A percentile compares a stretch with the other conserved stretches of the same genome.
Conservation (phyloP, 1,140 invertebrate genomes). For the Himalopsyche phryganea region DNA sequence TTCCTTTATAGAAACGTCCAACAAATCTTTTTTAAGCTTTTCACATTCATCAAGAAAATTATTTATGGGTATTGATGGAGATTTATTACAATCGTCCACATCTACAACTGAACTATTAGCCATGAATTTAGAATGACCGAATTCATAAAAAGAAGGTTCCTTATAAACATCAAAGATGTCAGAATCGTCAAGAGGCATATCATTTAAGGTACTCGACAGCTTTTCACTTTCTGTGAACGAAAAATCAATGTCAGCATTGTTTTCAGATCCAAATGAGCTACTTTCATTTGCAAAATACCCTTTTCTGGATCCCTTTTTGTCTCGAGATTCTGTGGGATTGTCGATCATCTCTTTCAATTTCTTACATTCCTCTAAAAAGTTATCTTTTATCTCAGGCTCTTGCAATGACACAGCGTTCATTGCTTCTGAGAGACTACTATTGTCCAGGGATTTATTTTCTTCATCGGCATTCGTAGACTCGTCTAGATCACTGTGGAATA, state of each 20-base stretch:
- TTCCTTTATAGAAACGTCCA: conserved; percentile 2
- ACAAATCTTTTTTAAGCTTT: conserved; percentile 37
- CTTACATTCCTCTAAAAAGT: conserved; percentile 35
- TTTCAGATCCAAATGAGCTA: conserved; percentile 4
- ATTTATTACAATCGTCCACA: conserved; percentile 12
- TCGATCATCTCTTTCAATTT: conserved; percentile 15
- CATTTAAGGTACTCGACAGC: conserved; percentile 3
- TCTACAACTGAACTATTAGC: conserved; percentile 1
- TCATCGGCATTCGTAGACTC: no score
- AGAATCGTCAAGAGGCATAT: conserved; percentile 12
- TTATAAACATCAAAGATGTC: conserved; percentile 25
- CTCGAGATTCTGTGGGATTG: conserved; percentile 13
- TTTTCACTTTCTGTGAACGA: not conserved
- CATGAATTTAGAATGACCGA: conserved; percentile 19
- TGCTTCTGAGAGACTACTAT: conserved; percentile 9
- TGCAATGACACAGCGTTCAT: conserved; percentile 6
- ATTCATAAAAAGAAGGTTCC: conserved; percentile 13
- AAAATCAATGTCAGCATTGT: not conserved
- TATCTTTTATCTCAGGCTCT: conserved; percentile 38
- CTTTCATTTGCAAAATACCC: not conserved
- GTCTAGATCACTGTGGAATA: no score
- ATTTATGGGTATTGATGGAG: not conserved
- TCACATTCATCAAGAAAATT: conserved; percentile 45
- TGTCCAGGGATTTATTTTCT: no score
- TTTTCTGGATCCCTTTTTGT: conserved; percentile 2